Evolutionary conservation across 64 coral and sea anemone genomes (phyloP).

Genomic region (Dendronephthya gigantea): DNA sequence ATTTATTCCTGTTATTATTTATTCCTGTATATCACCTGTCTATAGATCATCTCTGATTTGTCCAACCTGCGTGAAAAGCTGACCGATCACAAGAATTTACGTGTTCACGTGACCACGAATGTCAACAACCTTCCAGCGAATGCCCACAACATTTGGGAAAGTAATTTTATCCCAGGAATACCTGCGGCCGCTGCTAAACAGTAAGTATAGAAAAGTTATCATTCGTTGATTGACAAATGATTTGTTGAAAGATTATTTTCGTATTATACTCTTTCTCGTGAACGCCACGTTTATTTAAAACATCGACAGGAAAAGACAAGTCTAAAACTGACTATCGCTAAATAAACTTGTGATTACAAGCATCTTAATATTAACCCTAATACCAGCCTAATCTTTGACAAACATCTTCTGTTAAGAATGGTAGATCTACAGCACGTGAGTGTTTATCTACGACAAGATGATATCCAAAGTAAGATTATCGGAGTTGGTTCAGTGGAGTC

Average conservation of each 20-base stretch:
- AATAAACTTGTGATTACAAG: too few relatives aligned
- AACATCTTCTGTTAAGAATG: constrained; percentile 21
- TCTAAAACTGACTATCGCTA: too few relatives aligned
- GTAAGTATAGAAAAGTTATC: background rate
- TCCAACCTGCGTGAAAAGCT: constrained; percentile 46
- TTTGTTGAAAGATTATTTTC: too few relatives aligned
- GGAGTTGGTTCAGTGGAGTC: constrained; percentile 67
- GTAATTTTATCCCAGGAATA: constrained; percentile 17
- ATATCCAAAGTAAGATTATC: constrained; percentile 53
- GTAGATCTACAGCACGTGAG: constrained; percentile 22
- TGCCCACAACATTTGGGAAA: constrained; percentile 60
- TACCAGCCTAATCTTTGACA: too few relatives aligned
- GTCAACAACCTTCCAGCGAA: constrained; percentile 53
- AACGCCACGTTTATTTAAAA: too few relatives aligned
- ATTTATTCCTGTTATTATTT: too few relatives aligned
- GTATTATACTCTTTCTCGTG: too few relatives aligned
- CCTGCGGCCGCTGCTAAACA: constrained; percentile 19
- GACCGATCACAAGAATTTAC: constrained; percentile 60
- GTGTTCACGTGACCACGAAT: constrained; percentile 65
- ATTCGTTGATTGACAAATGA: too few relatives aligned
- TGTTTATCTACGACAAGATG: constrained; percentile 18
- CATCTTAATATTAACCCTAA: too few relatives aligned
- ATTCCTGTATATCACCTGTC: too few relatives aligned
- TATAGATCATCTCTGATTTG: constrained; percentile 65
- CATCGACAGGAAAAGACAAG: too few relatives aligned